A percentile compares a stretch with the other conserved stretches of the same genome.
Conservation (phyloP, 2,888 invertebrate species). For the Drosophila engyochracea region DNA sequence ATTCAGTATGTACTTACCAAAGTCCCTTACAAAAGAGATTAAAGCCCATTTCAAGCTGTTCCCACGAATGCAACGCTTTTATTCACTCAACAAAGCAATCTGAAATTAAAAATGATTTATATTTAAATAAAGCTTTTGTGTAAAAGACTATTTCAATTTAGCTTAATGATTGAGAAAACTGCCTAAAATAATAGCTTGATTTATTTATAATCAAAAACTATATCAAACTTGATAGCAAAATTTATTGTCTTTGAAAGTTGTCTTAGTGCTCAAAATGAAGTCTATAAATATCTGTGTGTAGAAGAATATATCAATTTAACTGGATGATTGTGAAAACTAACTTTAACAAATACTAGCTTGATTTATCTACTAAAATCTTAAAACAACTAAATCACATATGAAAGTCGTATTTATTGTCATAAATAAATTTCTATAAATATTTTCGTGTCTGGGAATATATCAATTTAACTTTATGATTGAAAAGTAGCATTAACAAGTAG, state of each 20-base stretch:
- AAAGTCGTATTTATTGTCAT: background rate
- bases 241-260: background rate
- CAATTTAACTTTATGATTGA: conserved; percentile 1
- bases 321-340: background rate
- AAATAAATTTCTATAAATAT: background rate
- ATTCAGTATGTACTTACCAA: conserved; percentile 9
- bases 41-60: conserved; percentile 21
- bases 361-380: background rate
- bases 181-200: background rate
- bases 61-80: conserved; percentile 17
- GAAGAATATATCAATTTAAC: conserved; percentile 1
- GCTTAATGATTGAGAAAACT: background rate
- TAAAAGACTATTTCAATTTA: conserved; percentile 17
- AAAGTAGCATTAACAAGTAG: background rate
- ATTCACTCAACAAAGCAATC: conserved; percentile 9
- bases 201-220: background rate
- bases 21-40: conserved; percentile 22
- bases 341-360: background rate
- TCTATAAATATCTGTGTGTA: background rate
- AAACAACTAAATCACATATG: too few species aligned
- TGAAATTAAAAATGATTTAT: background rate
- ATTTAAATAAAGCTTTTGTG: conserved; percentile 1
- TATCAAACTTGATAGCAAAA: background rate
- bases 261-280: background rate
- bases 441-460: background rate